Evolutionary conservation across 2,888 invertebrate genomes (phyloP), one percentile per base, ranked within the genome.

Genomic region (Xanthia togata): DNA sequence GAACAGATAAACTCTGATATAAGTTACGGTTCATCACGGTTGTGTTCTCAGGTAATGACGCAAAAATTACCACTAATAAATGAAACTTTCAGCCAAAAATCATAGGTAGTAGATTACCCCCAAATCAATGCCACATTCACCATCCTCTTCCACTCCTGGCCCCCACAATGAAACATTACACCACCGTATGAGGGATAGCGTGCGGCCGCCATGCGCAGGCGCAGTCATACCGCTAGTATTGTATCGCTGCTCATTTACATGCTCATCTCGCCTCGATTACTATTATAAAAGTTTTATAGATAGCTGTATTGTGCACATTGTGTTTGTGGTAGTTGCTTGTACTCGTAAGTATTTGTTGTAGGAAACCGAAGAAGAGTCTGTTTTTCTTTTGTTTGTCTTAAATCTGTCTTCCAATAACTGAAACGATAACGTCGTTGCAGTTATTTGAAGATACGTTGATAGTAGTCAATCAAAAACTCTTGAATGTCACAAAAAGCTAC

Each of bases 151-250:
- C 9, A 44, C 14, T 89, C 81, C 26, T 50, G 47, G 83, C 44
- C 53, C 73, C 35, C 81, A 91, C 92, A 92, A 91, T 92, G 93
- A 93, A 93, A 92, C 92, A 93, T 94, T 93, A 91, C 90, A 84
- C 85, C 78, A 76, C 64, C 82, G 87, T 89, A 94, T 93, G 93
- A 94, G 84, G 92, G 90, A 94, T 92, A 92, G 91, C 89, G 81
- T 73, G 81, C 79, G 90, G 87, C 92, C 90, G 91, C 92, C 91
- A 87, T 83, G 86, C 86, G 81, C 86, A 83, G 73, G 86, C 86
- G 80, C 86, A 83, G 76, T 75, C 72, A 76, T 55, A 60, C 73
- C 47, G 50, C 76, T 65, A 75, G 62, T 74, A 74, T 73, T 79
- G 70, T 82, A 75, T 70, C 79, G 41, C 73, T 73, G 57, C 73